Base-by-base conservation (phyloP, 2,113 vertebrate species). In the Coreoperca whiteheadi region DNA sequence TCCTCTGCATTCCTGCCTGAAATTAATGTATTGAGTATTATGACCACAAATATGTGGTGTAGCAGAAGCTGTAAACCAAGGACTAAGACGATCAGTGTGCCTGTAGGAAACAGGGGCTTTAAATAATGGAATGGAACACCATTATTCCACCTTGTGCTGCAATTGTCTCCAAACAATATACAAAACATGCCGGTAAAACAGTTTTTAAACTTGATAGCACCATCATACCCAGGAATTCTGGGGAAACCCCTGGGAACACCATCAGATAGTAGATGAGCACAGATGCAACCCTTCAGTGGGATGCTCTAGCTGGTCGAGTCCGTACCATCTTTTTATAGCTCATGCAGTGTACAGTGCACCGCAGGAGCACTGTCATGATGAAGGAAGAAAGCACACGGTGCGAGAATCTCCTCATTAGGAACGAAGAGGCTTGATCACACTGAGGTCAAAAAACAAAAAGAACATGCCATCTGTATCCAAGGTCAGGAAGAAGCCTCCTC, bases 281-380 rank as follows among this genome's bases (percentile, higher is more conserved):
- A 83, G 83, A 79, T 16, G 74, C 75, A 75, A 78, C 30, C 59
- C 20, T 48, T 79, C 34, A 67, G 64, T 70, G 39, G 64, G 61
- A 68, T 34, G 54, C 60, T 64, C 2, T 15, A 43, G 61, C 69
- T 23, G 18, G 67, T 66, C 77, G 32, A 83, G 64, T 92, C 80
- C 77, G 77, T 65, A 39, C 2, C 46, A 75, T 86, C 82, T 86
- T 89, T 92, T 91, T 91, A 86, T 89, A 89, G 84, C 77, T 72
- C 67, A 65, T 76, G 84, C 79, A 69, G 77, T 65, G 53, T 20
- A 72, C 57, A 64, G 53, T 64, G 72, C 53, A 80, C 41, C 9
- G 32, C 67, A 71, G 67, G 56, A 83, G 21, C 63, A 56, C 53
- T 30, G 63, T 77, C 21, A 54, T 34, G 34, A 79, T 46, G 21